phyloP scores from a whole-genome alignment of 2,888 invertebrate genomes.

The Zootermopsis nevadensis region DNA sequence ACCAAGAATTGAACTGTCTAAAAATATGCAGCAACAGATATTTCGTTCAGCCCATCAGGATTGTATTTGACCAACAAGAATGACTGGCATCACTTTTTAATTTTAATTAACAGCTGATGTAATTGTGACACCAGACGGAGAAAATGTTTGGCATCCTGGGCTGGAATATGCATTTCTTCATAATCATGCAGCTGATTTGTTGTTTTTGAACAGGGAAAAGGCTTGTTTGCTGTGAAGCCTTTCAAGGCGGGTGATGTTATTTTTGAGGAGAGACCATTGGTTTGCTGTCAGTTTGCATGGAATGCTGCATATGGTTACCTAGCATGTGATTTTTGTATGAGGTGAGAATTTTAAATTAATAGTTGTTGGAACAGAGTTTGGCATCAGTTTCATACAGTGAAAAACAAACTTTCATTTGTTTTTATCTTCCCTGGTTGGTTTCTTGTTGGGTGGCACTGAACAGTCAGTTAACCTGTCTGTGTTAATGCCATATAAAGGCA shows the following conservation, averaged over 20 bases:
- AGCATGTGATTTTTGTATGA: slow-evolving; percentile 92
- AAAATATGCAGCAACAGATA: not conserved
- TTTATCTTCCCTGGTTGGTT: too few species aligned
- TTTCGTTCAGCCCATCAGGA: not conserved
- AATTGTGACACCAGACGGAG: not conserved
- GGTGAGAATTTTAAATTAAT: slow-evolving; percentile 62
- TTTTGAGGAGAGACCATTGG: slow-evolving; percentile 88
- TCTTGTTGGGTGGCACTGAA: too few species aligned
- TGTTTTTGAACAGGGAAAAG: slow-evolving; percentile 73
- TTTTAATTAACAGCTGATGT: not conserved
- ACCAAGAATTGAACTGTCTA: too few species aligned
- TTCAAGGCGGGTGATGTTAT: slow-evolving; percentile 81
- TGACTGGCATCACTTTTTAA: not conserved
- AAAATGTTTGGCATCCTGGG: not conserved
- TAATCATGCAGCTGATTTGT: not conserved
- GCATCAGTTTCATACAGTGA: too few species aligned
- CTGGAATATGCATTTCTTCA: not conserved
- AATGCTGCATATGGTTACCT: slow-evolving; percentile 87
- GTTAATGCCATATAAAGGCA: too few species aligned
- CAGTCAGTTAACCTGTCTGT: too few species aligned
- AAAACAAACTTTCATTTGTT: too few species aligned
- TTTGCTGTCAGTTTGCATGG: slow-evolving; percentile 94
- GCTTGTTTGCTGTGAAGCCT: slow-evolving; percentile 78
- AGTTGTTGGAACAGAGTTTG: too few species aligned
- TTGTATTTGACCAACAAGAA: not conserved